These are phyloP conservation scores for Miichthys miiuy DNA, from an alignment of 2,797 vertebrate species.

Conservation along the genomic window DNA sequence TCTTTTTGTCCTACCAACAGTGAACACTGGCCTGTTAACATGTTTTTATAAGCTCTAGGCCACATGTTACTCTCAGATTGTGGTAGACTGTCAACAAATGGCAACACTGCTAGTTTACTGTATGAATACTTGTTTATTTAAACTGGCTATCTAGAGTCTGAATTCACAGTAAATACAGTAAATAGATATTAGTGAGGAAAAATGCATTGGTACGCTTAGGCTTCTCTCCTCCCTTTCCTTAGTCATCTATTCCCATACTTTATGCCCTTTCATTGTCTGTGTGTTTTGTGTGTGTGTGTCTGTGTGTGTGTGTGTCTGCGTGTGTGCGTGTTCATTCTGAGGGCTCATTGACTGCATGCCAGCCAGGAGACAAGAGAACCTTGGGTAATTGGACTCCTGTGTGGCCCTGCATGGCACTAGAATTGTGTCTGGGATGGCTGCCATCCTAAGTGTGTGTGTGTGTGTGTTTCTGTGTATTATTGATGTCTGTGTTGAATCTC, in stretches of 20 bases:
- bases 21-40: not conserved
- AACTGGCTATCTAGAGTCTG: not conserved
- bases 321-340: constrained; percentile 24
- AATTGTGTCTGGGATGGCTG: constrained; percentile 62
- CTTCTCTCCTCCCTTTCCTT: not conserved
- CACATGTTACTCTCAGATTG: not conserved
- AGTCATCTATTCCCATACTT: not conserved
- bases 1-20: constrained; percentile 12
- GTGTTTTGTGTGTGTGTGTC: not conserved
- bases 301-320: constrained; percentile 2
- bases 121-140: not conserved
- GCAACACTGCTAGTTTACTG: not conserved
- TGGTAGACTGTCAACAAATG: not conserved
- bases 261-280: not conserved
- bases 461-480: not conserved
- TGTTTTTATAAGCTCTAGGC: constrained; percentile 2
- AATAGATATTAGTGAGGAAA: not conserved
- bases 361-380: constrained; percentile 59
- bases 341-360: constrained; percentile 52
- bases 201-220: not conserved
- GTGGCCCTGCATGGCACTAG: constrained; percentile 60
- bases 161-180: not conserved
- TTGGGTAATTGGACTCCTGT: constrained; percentile 69
- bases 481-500: constrained; percentile 15
- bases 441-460: constrained; percentile 42